Evolutionary conservation across 1,140 invertebrate genomes (phyloP).

Genomic region (Drosophila pandora): DNA sequence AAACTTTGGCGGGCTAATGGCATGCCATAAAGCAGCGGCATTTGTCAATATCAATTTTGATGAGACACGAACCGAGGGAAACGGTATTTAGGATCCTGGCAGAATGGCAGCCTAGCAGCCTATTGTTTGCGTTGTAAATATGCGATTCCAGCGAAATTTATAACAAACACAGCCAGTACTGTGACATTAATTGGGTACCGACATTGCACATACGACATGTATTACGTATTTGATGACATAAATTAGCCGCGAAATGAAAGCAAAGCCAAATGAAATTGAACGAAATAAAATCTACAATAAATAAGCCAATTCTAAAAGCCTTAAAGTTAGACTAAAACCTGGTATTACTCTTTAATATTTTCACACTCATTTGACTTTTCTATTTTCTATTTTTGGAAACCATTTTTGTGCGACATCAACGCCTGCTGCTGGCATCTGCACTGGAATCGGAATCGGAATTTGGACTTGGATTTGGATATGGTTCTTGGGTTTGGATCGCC

Average conservation of each 20-base stretch:
- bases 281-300: conserved; percentile 23
- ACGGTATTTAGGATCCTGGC: conserved; percentile 3
- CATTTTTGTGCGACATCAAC: conserved; percentile 17
- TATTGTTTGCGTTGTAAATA: conserved; percentile 67
- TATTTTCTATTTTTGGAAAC: conserved; percentile 27
- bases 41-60: conserved; percentile 77
- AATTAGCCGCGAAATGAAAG: conserved; percentile 40
- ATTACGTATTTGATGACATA: conserved; percentile 50
- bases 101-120: conserved; percentile 9
- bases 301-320: background rate
- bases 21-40: conserved; percentile 67
- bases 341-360: conserved; percentile 5
- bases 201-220: conserved; percentile 44
- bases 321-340: background rate
- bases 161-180: conserved; percentile 35
- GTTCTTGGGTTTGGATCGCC: conserved; percentile 37
- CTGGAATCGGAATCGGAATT: conserved; percentile 11
- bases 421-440: conserved; percentile 3
- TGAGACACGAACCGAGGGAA: conserved; percentile 48
- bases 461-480: conserved; percentile 21
- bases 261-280: conserved; percentile 13
- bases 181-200: conserved; percentile 53
- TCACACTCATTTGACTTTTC: conserved; percentile 54
- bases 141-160: conserved; percentile 55
- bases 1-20: conserved; percentile 72